phyloP scores from a whole-genome alignment of 2,797 vertebrate species.

The Sebastolobus alascanus region DNA sequence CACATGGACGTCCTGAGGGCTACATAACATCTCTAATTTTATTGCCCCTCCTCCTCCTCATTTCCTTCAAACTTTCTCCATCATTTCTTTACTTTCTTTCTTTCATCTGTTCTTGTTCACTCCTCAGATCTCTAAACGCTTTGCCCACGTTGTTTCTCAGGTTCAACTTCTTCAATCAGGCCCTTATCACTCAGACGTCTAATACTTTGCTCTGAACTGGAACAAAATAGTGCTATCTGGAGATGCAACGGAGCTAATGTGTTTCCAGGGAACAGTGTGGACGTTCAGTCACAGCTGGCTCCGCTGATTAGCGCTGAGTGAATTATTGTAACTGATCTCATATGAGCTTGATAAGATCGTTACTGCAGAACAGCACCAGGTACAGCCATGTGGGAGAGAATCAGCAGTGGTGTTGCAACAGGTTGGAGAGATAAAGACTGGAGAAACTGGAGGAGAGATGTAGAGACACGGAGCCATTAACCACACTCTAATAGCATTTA shows the following conservation, averaged over 20 bases:
- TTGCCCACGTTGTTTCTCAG: not conserved
- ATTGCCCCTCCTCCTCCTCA: conserved; percentile 2
- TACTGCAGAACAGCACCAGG: conserved; percentile 33
- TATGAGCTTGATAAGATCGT: conserved; percentile 56
- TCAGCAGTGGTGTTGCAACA: conserved; percentile 46
- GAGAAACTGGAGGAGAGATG: conserved; percentile 34
- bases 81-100: not conserved
- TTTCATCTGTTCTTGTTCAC: conserved; percentile 16
- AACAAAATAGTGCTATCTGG: conserved; percentile 35
- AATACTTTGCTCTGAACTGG: conserved; percentile 13
- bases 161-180: conserved; percentile 2
- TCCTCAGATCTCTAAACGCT: not conserved
- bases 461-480: conserved; percentile 32
- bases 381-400: conserved; percentile 28
- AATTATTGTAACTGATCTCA: conserved; percentile 67
- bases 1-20: not conserved
- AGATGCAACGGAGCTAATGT: not conserved
- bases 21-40: conserved; percentile 39
- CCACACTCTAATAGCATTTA: conserved; percentile 55
- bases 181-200: conserved; percentile 9
- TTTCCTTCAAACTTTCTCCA: conserved; percentile 8
- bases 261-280: conserved; percentile 10
- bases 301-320: conserved; percentile 55
- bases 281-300: conserved; percentile 52
- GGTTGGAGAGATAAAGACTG: conserved; percentile 5